Conservation (phyloP, 2,797 vertebrate species). For the Dipus sagitta region DNA sequence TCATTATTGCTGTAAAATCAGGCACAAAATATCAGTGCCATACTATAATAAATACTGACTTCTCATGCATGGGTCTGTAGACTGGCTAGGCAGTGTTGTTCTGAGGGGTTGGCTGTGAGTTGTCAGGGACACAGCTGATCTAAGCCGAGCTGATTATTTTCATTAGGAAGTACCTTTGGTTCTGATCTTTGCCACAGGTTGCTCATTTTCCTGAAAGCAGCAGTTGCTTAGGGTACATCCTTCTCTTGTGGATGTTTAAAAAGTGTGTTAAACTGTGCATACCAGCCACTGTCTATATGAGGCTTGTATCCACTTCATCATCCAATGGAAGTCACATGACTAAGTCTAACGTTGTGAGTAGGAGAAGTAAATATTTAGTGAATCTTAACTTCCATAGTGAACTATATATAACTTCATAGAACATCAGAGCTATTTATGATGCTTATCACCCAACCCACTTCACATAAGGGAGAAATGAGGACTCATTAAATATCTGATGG, state of each 20-base stretch:
- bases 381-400: not conserved
- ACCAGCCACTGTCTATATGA: not conserved
- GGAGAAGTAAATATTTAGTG: not conserved
- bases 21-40: not conserved
- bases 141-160: not conserved
- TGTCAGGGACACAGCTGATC: not conserved
- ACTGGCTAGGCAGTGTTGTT: not conserved
- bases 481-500: not conserved
- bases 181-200: not conserved
- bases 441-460: not conserved
- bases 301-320: not conserved
- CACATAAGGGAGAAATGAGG: not conserved
- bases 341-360: not conserved
- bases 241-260: not conserved
- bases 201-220: not conserved
- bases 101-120: not conserved
- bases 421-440: not conserved
- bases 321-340: not conserved
- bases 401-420: not conserved
- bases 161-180: not conserved
- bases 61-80: not conserved
- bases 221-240: not conserved
- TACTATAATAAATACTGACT: not conserved
- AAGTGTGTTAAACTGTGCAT: not conserved
- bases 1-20: not conserved